Evolutionary conservation across 2,797 vertebrate genomes (phyloP).

Genomic region (Remorina albescens): DNA sequence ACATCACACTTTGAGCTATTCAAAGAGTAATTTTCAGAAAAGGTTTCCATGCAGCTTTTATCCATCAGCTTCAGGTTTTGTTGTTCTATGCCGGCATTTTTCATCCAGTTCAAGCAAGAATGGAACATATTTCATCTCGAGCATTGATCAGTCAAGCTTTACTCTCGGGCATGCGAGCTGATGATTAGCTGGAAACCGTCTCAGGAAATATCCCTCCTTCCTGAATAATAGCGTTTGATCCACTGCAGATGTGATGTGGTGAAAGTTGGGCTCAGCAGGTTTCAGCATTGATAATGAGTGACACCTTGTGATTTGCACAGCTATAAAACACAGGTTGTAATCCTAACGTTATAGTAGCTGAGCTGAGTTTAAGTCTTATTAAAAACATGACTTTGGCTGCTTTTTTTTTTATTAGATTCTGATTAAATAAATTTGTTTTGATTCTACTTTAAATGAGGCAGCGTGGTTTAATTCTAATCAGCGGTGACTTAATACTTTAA

Average conservation of each 20-base stretch:
- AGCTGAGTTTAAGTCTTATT: neutral
- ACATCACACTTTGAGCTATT: slow-evolving; percentile 8
- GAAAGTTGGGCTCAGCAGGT: neutral
- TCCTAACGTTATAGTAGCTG: neutral
- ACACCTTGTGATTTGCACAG: slow-evolving; percentile 9
- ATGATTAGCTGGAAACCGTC: slow-evolving; percentile 36
- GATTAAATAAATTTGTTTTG: neutral
- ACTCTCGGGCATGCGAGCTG: slow-evolving; percentile 19
- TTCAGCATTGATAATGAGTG: slow-evolving; percentile 2
- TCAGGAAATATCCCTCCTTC: neutral
- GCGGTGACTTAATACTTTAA: neutral
- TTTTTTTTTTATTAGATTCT: neutral
- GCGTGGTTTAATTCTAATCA: slow-evolving; percentile 6
- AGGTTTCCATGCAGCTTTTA: slow-evolving; percentile 16
- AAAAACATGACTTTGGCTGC: neutral
- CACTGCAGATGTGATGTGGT: neutral
- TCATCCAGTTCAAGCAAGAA: slow-evolving; percentile 11
- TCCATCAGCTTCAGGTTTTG: slow-evolving; percentile 16
- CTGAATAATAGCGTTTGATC: slow-evolving; percentile 17
- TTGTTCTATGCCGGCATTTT: slow-evolving; percentile 15
- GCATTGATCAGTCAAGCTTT: slow-evolving; percentile 21
- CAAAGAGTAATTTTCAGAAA: slow-evolving; percentile 2
- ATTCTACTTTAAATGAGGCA: neutral
- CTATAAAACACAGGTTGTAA: neutral
- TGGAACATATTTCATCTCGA: slow-evolving; percentile 37